Base-by-base conservation (phyloP, 2,888 invertebrate genomes). In the Xanthia icteritia region DNA sequence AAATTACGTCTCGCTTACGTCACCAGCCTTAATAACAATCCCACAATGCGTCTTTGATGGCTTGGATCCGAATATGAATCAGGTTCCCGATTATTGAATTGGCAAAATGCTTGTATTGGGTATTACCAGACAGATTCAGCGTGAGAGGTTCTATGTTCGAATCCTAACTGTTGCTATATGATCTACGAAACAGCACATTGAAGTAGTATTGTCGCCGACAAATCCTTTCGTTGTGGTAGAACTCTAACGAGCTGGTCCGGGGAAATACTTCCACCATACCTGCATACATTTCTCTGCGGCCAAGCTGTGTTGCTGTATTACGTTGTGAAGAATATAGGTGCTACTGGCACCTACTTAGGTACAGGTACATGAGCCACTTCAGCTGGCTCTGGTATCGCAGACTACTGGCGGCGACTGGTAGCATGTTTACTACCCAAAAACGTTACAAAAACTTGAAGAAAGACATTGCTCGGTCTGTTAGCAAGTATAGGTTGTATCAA, bases 1-100 rank as follows among this genome's bases (percentile, higher is more conserved):
- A 78, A 84, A 81, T 81, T 84, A 81, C 61, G 48, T 13, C 23
- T 39, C 20, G 66, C 45, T 73, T 31, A 86, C 85, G 87, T 81
- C 86, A 81, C 23, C 58, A 39, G 48, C 31, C 23, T 73, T 86
- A 56, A 80, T 83, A 77, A 54, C 69, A 64, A 72, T 75, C 60
- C n/a, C 51, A 73, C 70, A 73, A 75, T 60, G 58, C 69, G 45
- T 58, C 39, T 79, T 82, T 74, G 65, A 72, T 74, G 79, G 39
- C 39, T 45, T 68, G 17, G 70, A 79, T 79, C 56, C 64, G 54
- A 76, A 66, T 69, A 82, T 80, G 68, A 82, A 77, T 76, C 58
- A 77, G 36, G 3, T 56, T 66, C 61, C 6, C 27, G 31, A 60
- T 54, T n/a, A 31, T 23, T 8, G 15, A 13, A n/a, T 58, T 17